Evolutionary conservation across 2,797 vertebrate species (phyloP).

Genomic region (Loriculus beryllinus): DNA sequence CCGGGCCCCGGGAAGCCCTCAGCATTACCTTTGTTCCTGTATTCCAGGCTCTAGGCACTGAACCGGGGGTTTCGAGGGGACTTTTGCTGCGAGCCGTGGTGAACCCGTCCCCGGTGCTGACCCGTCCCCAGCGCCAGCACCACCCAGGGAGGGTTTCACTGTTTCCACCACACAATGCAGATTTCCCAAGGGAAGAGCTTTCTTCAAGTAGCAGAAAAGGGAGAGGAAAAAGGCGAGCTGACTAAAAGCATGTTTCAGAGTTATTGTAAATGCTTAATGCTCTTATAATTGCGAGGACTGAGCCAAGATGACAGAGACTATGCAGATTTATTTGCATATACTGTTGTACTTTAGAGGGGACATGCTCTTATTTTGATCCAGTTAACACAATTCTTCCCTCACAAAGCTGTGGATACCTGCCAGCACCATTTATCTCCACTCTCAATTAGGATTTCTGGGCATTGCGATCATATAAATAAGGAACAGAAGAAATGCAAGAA

Average conservation of each 20-base stretch:
- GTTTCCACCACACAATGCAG: neutral
- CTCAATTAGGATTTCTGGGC: neutral
- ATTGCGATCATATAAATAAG: neutral
- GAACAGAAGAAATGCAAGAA: neutral
- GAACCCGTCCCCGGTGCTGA: neutral
- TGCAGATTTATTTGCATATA: constrained; percentile 35
- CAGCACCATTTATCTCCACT: constrained; percentile 14
- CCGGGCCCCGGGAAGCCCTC: constrained; percentile 22
- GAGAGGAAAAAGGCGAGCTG: neutral
- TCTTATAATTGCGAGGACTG: neutral
- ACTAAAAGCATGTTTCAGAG: constrained; percentile 4
- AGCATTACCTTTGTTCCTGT: constrained; percentile 17
- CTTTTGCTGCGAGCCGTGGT: neutral
- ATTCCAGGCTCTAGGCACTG: neutral
- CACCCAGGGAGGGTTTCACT: constrained; percentile 36
- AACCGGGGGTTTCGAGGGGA: neutral
- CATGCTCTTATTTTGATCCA: constrained; percentile 23
- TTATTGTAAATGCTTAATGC: constrained; percentile 22
- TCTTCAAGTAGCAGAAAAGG: constrained; percentile 2
- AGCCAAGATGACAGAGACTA: constrained; percentile 12
- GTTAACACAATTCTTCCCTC: neutral
- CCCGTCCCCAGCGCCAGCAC: neutral
- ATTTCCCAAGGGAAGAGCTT: constrained; percentile 4
- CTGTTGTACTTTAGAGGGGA: neutral
- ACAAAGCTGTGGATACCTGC: constrained; percentile 41